Conservation (phyloP, 2,113 vertebrate genomes). For the Cariama cristata region DNA sequence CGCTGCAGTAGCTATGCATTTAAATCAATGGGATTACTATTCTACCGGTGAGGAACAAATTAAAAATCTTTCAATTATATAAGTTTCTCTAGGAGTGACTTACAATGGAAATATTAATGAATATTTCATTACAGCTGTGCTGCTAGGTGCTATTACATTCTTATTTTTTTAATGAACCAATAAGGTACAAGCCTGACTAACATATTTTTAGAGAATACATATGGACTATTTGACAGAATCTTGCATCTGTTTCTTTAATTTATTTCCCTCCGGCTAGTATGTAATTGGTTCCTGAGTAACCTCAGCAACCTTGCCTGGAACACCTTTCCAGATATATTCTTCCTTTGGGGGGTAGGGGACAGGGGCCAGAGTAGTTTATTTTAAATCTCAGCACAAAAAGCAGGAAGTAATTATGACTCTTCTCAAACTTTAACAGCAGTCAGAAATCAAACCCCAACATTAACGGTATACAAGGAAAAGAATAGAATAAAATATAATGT, state of each 20-base stretch:
- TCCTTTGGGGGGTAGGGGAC: not conserved
- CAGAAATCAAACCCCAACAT: not conserved
- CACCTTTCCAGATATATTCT: not conserved
- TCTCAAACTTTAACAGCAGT: not conserved
- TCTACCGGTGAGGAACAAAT: not conserved
- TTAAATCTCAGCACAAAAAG: not conserved
- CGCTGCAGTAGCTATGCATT: not conserved
- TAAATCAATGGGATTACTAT: not conserved
- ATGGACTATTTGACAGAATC: not conserved
- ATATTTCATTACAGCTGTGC: constrained; percentile 30
- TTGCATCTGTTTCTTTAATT: constrained; percentile 24
- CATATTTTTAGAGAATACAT: constrained; percentile 16
- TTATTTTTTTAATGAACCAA: not conserved
- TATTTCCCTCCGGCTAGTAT: not conserved
- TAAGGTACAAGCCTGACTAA: not conserved
- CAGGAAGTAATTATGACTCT: not conserved
- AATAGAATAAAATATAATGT: not conserved
- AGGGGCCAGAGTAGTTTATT: not conserved
- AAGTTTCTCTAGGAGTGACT: constrained; percentile 1
- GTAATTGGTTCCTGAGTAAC: constrained; percentile 32
- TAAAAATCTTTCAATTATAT: not conserved
- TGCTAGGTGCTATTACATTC: not conserved
- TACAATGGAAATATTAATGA: constrained; percentile 27
- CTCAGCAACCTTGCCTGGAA: constrained; percentile 33
- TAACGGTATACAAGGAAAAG: not conserved